A percentile compares a stretch with the other conserved stretches of the same genome.
Conservation (phyloP, 1,140 invertebrate genomes). For the Drosophila arizonae region DNA sequence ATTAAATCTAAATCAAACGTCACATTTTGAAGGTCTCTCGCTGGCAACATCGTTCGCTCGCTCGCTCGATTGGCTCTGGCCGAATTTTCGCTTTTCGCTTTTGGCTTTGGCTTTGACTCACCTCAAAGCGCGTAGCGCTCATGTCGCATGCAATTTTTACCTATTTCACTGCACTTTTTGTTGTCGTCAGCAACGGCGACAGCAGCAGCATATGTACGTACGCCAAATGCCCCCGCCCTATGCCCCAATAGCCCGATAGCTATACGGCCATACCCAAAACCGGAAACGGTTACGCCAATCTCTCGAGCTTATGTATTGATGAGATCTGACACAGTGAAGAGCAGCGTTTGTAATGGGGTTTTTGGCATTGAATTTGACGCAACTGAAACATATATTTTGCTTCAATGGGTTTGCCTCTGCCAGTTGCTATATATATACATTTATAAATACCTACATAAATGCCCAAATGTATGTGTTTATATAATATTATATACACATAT, state of each 20-base stretch:
- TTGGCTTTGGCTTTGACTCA: conserved; percentile 57
- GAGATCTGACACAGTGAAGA: conserved; percentile 64
- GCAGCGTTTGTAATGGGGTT: conserved; percentile 72
- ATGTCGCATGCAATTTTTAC: conserved; percentile 40
- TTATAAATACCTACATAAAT: neutral
- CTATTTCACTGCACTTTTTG: conserved; percentile 36
- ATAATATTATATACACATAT: neutral
- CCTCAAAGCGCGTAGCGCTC: conserved; percentile 36
- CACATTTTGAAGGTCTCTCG: conserved; percentile 74
- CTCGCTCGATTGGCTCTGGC: conserved; percentile 73
- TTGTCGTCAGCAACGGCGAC: conserved; percentile 29
- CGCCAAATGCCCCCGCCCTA: neutral
- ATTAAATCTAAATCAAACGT: conserved; percentile 81
- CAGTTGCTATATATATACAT: conserved; percentile 24
- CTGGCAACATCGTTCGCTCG: conserved; percentile 45
- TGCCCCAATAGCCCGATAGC: conserved; percentile 3
- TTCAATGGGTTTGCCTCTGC: conserved; percentile 29
- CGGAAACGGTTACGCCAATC: conserved; percentile 74
- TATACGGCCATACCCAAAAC: conserved; percentile 33
- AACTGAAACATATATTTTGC: conserved; percentile 37
- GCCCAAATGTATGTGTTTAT: neutral
- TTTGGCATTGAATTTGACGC: conserved; percentile 67
- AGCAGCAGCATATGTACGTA: neutral
- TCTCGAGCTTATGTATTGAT: conserved; percentile 69
- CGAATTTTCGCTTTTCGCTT: conserved; percentile 44